A percentile compares a stretch with the other conserved stretches of the same genome.
phyloP scores from a whole-genome alignment of 1,140 invertebrate genomes.

The Brachionus paranguensis region DNA sequence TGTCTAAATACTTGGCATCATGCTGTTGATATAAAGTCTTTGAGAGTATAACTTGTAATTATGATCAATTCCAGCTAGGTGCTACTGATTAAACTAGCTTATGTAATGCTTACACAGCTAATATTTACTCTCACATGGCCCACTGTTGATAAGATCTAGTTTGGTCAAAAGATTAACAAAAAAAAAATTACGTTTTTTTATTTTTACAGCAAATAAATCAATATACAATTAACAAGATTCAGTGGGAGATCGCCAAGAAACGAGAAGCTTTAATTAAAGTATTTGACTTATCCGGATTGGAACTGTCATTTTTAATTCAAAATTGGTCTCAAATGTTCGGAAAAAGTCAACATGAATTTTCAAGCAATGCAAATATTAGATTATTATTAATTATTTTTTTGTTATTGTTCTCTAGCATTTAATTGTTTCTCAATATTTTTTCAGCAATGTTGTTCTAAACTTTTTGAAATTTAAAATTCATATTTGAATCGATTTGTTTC shows the following conservation, averaged over 20 bases:
- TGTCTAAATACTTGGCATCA: neutral
- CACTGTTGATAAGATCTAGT: conserved; percentile 8
- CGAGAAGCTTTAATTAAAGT: conserved; percentile 4
- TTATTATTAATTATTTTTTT: conserved; percentile 1
- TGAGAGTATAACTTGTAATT: neutral
- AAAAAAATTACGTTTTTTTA: neutral
- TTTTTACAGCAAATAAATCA: conserved; percentile 25
- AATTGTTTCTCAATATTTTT: neutral
- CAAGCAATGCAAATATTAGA: neutral
- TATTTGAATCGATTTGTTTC: neutral
- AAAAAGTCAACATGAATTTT: conserved; percentile 25
- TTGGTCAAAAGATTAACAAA: conserved; percentile 22
- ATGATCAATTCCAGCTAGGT: neutral
- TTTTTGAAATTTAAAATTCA: conserved; percentile 17
- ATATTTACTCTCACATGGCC: conserved; percentile 24
- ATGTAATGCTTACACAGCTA: neutral
- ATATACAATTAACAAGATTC: conserved; percentile 20
- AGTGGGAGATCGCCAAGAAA: neutral
- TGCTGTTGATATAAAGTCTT: neutral
- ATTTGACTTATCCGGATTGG: conserved; percentile 22
- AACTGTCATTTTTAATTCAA: neutral
- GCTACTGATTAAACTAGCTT: conserved; percentile 4
- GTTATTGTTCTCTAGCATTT: neutral
- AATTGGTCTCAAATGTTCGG: neutral
- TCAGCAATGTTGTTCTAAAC: neutral